These are phyloP conservation scores for Eumeta japonica DNA, from an alignment of 1,140 invertebrate genomes.

Conservation along the genomic window DNA sequence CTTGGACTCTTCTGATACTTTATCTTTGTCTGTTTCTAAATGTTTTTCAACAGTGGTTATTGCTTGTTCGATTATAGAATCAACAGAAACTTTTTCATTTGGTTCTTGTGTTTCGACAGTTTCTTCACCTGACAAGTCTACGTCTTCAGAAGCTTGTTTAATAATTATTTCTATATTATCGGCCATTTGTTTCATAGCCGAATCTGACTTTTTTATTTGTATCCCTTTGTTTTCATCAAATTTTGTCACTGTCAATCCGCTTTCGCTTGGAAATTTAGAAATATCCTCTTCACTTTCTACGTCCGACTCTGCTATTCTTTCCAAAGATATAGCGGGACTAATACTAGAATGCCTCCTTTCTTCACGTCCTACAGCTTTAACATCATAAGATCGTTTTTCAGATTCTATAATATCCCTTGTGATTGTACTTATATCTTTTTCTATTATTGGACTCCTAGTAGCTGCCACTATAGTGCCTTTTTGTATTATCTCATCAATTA, in stretches of 20 bases:
- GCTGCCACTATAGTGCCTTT: slow-evolving; percentile 37
- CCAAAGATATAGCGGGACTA: slow-evolving; percentile 48
- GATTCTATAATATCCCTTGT: slow-evolving; percentile 40
- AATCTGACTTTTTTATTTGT: slow-evolving; percentile 44
- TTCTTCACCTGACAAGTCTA: slow-evolving; percentile 44
- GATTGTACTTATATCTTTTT: slow-evolving; percentile 37
- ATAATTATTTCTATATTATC: slow-evolving; percentile 56
- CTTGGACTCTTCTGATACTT: slow-evolving; percentile 21
- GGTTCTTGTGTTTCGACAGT: slow-evolving; percentile 24
- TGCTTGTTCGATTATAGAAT: slow-evolving; percentile 48
- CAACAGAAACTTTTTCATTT: slow-evolving; percentile 37
- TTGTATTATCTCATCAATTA: slow-evolving; percentile 46
- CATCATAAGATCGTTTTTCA: slow-evolving; percentile 46
- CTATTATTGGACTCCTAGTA: slow-evolving; percentile 32
- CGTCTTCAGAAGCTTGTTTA: slow-evolving; percentile 49
- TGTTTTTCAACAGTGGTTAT: slow-evolving; percentile 42
- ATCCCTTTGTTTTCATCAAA: slow-evolving; percentile 16
- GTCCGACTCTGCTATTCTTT: slow-evolving; percentile 47
- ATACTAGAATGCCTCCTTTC: slow-evolving; percentile 49
- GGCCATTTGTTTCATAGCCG: slow-evolving; percentile 52
- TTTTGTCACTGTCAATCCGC: slow-evolving; percentile 10
- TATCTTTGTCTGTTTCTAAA: slow-evolving; percentile 26
- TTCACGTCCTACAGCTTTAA: slow-evolving; percentile 45
- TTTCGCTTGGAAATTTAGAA: slow-evolving; percentile 12
- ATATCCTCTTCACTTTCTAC: slow-evolving; percentile 42